A percentile compares a stretch with the other conserved stretches of the same genome.
These are phyloP conservation scores for Erythrolamprus reginae DNA, from an alignment of 2,113 vertebrate species.

Conservation along the genomic window DNA sequence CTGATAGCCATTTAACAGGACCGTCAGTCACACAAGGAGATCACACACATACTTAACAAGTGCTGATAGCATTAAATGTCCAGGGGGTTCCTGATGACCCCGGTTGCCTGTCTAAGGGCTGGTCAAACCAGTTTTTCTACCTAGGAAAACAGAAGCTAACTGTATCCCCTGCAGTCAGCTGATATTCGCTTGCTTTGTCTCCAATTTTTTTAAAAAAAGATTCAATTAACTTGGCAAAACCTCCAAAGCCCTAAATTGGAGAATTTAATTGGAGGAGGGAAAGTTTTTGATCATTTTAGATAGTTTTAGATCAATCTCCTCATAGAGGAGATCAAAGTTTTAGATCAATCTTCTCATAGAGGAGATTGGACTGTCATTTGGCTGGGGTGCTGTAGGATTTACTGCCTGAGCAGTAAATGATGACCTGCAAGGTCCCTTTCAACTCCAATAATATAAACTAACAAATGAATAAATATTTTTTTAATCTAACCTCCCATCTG, in stretches of 20 bases:
- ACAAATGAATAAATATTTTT: no score
- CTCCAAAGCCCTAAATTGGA: background rate
- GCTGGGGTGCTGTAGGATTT: no score
- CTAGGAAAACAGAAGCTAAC: background rate
- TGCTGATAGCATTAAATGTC: background rate
- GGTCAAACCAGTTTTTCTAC: background rate
- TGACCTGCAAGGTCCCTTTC: no score
- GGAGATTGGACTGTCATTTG: no score
- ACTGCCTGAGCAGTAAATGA: no score
- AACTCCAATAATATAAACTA: no score
- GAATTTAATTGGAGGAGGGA: background rate
- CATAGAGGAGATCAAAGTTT: no score
- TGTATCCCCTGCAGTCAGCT: background rate
- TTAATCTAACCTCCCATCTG: background rate
- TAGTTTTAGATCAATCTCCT: no score
- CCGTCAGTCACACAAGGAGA: background rate
- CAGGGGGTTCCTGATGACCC: background rate
- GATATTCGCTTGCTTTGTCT: background rate
- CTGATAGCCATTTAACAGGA: background rate
- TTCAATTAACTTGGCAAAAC: background rate
- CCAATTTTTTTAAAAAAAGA: background rate
- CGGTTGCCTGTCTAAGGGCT: background rate
- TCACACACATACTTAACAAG: background rate
- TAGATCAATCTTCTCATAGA: no score
- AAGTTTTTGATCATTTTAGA: background rate